Evolutionary conservation across 2,888 invertebrate species (phyloP), one percentile per base, ranked within the genome.

Genomic region (Mythimna pallens): DNA sequence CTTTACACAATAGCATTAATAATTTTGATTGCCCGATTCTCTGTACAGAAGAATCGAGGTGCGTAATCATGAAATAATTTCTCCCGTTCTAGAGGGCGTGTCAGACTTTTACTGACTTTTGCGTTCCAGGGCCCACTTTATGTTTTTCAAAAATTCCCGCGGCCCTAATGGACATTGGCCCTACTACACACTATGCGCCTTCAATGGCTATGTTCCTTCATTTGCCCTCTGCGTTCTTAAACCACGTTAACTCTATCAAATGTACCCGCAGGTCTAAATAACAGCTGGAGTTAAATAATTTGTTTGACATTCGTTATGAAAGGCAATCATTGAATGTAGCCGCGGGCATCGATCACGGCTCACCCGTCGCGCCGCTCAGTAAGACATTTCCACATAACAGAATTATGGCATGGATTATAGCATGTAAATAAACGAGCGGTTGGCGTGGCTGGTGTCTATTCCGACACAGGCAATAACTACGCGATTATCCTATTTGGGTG

Each of bases 381-480:
- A 90, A 92, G 92, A 92, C 91, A 91, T 93, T 92, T 90, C 88
- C 91, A 91, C 92, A 91, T 92, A 93, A 93, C 92, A 90, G 90
- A 92, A 91, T 87, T 88, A 88, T 84, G 86, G 87, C 85, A 87
- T 84, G 88, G 89, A 87, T 92, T 92, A 91, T 90, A 88, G 91
- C 91, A 91, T 91, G 92, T 93, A 93, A 93, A 95, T 93, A 95
- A 95, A 96, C 93, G 95, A 95, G 92, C 93, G 88, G 92, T 93
- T 96, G 90, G 95, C 95, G 95, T 96, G 95, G 94, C 87, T 93
- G 89, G 89, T 93, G 93, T 94, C 94, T 94, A 95, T 95, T 95
- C 92, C 91, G 90, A 90, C 92, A 88, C 91, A 87, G 89, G 92
- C 94, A 94, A 93, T 94, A 94, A 95, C 93, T 92, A 91, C 81